Evolutionary conservation across 2,888 invertebrate species (phyloP).

Genomic region (Peribatodes rhomboidaria): DNA sequence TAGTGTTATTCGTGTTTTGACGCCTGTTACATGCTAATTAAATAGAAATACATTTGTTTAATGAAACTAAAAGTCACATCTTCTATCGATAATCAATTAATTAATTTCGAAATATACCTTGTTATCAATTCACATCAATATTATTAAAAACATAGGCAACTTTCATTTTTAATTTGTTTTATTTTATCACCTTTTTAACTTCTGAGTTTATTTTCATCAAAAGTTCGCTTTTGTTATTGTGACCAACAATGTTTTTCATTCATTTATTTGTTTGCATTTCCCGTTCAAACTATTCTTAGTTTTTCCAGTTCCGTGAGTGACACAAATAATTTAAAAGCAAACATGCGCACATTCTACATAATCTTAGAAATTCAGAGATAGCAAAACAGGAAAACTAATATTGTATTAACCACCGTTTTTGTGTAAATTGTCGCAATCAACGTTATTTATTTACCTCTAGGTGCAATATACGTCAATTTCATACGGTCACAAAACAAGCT

Average conservation of each 20-base stretch:
- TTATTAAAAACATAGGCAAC: no score
- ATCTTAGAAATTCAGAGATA: conserved; percentile 8
- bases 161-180: no score
- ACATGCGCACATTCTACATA: not conserved
- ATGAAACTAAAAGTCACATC: not conserved
- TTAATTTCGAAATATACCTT: not conserved
- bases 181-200: no score
- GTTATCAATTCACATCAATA: not conserved
- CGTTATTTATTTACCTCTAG: conserved; percentile 37
- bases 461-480: conserved; percentile 44
- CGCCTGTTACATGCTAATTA: conserved; percentile 11
- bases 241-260: not conserved
- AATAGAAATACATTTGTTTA: conserved; percentile 17
- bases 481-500: conserved; percentile 27
- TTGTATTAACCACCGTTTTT: conserved; percentile 10
- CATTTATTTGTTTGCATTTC: not conserved
- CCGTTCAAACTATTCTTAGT: not conserved
- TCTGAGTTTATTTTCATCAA: no score
- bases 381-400: conserved; percentile 31
- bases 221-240: no score
- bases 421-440: conserved; percentile 12
- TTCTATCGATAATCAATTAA: not conserved
- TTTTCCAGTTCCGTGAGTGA: not conserved
- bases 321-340: not conserved
- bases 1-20: conserved; percentile 2